Evolutionary conservation across 1,140 invertebrate species (phyloP), one percentile per base, ranked within the genome.

Genomic region (Phthorimaea operculella): DNA sequence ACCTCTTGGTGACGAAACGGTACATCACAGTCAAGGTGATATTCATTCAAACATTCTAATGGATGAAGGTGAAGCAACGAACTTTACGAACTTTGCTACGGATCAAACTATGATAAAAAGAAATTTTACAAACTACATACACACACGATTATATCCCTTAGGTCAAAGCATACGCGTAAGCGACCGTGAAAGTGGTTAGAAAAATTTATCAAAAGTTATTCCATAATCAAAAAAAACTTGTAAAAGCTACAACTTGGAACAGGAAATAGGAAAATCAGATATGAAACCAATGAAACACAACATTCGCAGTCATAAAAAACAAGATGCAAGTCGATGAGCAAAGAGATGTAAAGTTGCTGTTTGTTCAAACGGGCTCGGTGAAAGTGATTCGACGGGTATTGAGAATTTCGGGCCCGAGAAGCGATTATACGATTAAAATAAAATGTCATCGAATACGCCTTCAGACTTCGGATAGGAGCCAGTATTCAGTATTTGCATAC

Each of bases 31-130:
- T 28, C 74, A 83, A 79, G 76, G 77, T 66, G 71, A 83, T 68
- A 75, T 79, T 70, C 66, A 83, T 80, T 78, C 65, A 66, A 65
- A 71, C 70, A 64, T 70, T 65, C 60, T 61, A 57, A 64, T 63
- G 59, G 74, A 70, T 69, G 63, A 52, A 56, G 54, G 52, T 54
- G 49, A 55, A 33, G 55, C 53, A 59, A 55, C 44, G 50, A 50
- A 50, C 47, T 9, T 49, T 34, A 11, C 11, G 33, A 34, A n/a
- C 21, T 28, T 28, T 2, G 21, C 21, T 28, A 28, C 21, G 21
- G 21, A 28, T 6, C 21, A 28, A 28, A 28, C 6, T 28, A 28
- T 28, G 21, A 28, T 28, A 28, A 28, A 28, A 2, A 28, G 21
- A 28, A 28, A 28, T 28, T 28, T 28, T 28, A n/a, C n/a, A n/a